These are phyloP conservation scores for Vireo altiloquus DNA, from an alignment of 2,113 vertebrate species.

Conservation along the genomic window DNA sequence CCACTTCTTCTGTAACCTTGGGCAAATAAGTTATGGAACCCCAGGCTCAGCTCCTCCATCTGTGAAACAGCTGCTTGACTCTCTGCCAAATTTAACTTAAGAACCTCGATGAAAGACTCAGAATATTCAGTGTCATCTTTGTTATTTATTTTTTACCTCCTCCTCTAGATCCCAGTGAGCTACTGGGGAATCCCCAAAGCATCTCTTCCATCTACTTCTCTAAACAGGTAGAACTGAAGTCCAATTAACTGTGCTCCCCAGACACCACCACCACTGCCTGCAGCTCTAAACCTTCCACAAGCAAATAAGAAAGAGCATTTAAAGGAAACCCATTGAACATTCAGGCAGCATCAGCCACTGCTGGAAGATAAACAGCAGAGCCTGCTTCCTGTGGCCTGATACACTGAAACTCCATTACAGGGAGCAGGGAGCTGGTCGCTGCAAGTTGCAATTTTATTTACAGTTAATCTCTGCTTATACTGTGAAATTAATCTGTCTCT, in stretches of 20 bases:
- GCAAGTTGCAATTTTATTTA: conserved; percentile 55
- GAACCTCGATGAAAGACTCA: not conserved
- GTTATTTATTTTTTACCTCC: conserved; percentile 11
- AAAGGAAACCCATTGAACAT: conserved; percentile 29
- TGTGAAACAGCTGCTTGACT: conserved; percentile 33
- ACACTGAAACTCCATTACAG: conserved; percentile 36
- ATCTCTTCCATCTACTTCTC: conserved; percentile 2
- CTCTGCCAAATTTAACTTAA: conserved; percentile 9
- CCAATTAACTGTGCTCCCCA: conserved; percentile 14
- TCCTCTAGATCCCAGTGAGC: not conserved
- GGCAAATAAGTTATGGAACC: not conserved
- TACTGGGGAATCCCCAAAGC: conserved; percentile 26
- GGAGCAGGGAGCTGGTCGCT: not conserved
- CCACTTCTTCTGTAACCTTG: conserved; percentile 1
- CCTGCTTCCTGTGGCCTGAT: not conserved
- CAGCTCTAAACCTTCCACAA: conserved; percentile 4
- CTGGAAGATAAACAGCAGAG: conserved; percentile 28
- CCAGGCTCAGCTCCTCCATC: conserved; percentile 17
- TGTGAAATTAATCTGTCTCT: conserved; percentile 65
- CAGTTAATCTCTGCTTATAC: conserved; percentile 53
- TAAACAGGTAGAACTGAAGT: conserved; percentile 42
- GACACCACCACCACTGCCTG: not conserved
- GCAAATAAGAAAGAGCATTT: conserved; percentile 12
- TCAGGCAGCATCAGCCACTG: not conserved
- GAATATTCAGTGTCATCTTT: conserved; percentile 8